These are phyloP conservation scores for Tetanocera ferruginea DNA, from an alignment of 2,888 invertebrate genomes.

Conservation along the genomic window DNA sequence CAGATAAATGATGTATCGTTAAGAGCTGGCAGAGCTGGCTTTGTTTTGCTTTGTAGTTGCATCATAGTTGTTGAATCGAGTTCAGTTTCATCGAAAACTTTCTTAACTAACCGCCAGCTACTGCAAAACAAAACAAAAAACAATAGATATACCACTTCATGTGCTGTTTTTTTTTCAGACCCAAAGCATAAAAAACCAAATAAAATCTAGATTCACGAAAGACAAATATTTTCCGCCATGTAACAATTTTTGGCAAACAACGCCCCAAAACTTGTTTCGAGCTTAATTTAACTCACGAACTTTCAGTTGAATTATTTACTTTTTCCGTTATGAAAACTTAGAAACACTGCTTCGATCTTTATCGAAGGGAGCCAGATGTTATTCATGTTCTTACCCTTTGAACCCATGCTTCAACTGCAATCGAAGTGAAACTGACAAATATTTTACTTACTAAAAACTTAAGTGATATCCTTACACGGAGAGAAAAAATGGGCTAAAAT, in stretches of 20 bases:
- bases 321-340: not conserved
- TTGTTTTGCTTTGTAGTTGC: too few relatives aligned
- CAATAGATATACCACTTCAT: too few relatives aligned
- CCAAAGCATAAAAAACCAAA: not conserved
- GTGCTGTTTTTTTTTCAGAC: too few relatives aligned
- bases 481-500: too few relatives aligned
- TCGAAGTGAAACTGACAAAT: not conserved
- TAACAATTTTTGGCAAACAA: conserved; percentile 53
- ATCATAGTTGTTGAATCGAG: too few relatives aligned
- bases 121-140: too few relatives aligned
- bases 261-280: conserved; percentile 63
- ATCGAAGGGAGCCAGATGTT: not conserved
- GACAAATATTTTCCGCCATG: conserved; percentile 2
- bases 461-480: too few relatives aligned
- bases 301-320: conserved; percentile 31
- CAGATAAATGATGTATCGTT: too few relatives aligned
- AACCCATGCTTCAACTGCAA: not conserved
- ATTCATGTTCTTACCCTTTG: not conserved
- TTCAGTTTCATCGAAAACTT: too few relatives aligned
- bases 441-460: too few relatives aligned
- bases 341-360: not conserved
- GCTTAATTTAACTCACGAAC: conserved; percentile 58
- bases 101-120: too few relatives aligned
- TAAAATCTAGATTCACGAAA: not conserved
- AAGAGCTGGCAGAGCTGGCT: too few relatives aligned